A percentile compares a stretch with the other conserved stretches of the same genome.
Conservation (phyloP, 1,140 invertebrate genomes). For the Pseudachorutes palmiensis region DNA sequence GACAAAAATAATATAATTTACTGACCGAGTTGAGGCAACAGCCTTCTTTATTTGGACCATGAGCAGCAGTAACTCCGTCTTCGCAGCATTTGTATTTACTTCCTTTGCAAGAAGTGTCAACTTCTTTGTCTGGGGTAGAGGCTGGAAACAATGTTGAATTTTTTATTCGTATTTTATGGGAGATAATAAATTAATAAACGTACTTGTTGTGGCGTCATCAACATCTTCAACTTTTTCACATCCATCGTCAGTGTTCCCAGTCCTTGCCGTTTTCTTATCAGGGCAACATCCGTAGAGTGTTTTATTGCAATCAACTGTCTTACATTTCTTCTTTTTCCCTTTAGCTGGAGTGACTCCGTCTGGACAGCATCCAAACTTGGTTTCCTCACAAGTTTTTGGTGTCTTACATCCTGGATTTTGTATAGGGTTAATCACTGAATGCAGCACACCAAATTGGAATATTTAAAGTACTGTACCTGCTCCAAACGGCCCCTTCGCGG, state of each 20-base stretch:
- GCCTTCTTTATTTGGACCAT: slow-evolving; percentile 70
- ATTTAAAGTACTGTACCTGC: slow-evolving; percentile 49
- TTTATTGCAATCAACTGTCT: slow-evolving; percentile 45
- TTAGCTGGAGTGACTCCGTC: slow-evolving; percentile 54
- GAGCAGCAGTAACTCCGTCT: slow-evolving; percentile 72
- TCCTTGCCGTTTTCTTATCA: slow-evolving; percentile 49
- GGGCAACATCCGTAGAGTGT: slow-evolving; percentile 57
- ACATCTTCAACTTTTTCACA: slow-evolving; percentile 44
- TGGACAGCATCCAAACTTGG: slow-evolving; percentile 61
- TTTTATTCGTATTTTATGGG: no score
- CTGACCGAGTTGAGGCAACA: slow-evolving; percentile 60
- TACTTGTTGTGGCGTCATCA: slow-evolving; percentile 54
- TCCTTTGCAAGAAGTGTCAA: slow-evolving; percentile 52
- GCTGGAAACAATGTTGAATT: no score
- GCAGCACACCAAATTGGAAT: no score
- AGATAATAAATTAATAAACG: no score
- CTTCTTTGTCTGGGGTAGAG: background rate
- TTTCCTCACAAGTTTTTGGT: slow-evolving; percentile 66
- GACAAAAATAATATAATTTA: background rate
- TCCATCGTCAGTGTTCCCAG: slow-evolving; percentile 47
- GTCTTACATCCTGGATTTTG: slow-evolving; percentile 58
- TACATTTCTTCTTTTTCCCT: slow-evolving; percentile 55
- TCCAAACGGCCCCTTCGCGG: slow-evolving; percentile 74
- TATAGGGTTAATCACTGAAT: no score
- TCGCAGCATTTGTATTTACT: slow-evolving; percentile 80